Base-by-base conservation (phyloP, 2,797 vertebrate species). In the Astyanax mexicanus region DNA sequence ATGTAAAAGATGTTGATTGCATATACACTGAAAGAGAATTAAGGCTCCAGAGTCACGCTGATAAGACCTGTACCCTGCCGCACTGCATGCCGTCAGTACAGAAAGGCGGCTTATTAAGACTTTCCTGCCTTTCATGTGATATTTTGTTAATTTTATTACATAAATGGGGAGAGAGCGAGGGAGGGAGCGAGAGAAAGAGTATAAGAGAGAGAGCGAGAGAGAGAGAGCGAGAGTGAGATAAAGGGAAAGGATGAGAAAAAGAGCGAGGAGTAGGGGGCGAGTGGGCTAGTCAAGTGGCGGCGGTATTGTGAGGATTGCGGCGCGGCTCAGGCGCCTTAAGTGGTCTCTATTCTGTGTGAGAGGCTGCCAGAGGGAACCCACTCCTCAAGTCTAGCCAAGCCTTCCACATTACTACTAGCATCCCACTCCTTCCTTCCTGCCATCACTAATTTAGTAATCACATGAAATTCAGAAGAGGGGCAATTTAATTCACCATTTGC, bases 401-500 rank as follows among this genome's bases (percentile, higher is more conserved):
- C 79, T 69, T 54, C 69, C 57, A 72, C 66, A 67, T 75, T 54
- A 68, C 64, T 44, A 81, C 70, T 82, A 78, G 69, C 77, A 77
- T 62, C 79, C 81, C 79, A 77, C 80, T 72, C 70, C 47, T 68
- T 72, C 70, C 47, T 68, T 74, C 79, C 76, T 75, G 81, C 80
- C 86, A 78, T 78, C 81, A 79, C 84, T 84, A 85, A 84, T 84
- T 84, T 80, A 83, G 78, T 81, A 86, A 86, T 85, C 82, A 85
- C 76, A 78, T 80, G 68, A 76, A 80, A 84, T 81, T 81, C 72
- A 83, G 79, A 86, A 83, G 79, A 84, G 85, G 83, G 81, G 77
- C 81, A 79, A 82, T 86, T 85, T 84, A 80, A 86, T 85, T 86
- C 78, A 57, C 69, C 49, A 75, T 80, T 81, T 80, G 74, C 84